A percentile compares a stretch with the other conserved stretches of the same genome.
phyloP scores from a whole-genome alignment of 2,113 vertebrate species.

The Tragelaphus buxtoni region DNA sequence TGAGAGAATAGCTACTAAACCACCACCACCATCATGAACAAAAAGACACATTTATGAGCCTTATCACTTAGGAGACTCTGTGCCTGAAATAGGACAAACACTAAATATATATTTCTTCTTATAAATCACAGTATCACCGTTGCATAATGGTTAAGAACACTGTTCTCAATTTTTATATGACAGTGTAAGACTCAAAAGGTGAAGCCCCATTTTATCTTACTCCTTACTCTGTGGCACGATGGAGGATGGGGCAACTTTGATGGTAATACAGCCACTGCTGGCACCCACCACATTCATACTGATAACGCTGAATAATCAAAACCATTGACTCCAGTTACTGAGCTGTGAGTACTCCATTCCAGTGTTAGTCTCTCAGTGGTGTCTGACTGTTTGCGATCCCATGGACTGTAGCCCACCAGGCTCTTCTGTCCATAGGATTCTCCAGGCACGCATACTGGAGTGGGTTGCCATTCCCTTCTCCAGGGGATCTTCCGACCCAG shows the following conservation, averaged over 20 bases:
- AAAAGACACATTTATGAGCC: not conserved
- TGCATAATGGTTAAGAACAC: not conserved
- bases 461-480: not conserved
- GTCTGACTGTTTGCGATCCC: not conserved
- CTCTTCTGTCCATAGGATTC: not conserved
- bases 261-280: not conserved
- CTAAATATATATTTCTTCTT: not conserved
- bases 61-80: not conserved
- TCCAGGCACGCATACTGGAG: not conserved
- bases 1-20: not conserved
- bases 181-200: not conserved
- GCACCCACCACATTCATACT: not conserved
- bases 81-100: not conserved
- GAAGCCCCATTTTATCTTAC: not conserved
- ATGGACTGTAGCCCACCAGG: not conserved
- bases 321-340: not conserved
- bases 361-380: not conserved
- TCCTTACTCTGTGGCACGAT: fast-evolving
- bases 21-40: not conserved
- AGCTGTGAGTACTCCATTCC: not conserved
- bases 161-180: not conserved
- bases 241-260: not conserved
- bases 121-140: not conserved
- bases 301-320: not conserved
- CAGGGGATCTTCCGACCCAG: not conserved